Evolutionary conservation across 2,888 invertebrate genomes (phyloP), one percentile per base, ranked within the genome.

Genomic region (Pediacus dermestoides): DNA sequence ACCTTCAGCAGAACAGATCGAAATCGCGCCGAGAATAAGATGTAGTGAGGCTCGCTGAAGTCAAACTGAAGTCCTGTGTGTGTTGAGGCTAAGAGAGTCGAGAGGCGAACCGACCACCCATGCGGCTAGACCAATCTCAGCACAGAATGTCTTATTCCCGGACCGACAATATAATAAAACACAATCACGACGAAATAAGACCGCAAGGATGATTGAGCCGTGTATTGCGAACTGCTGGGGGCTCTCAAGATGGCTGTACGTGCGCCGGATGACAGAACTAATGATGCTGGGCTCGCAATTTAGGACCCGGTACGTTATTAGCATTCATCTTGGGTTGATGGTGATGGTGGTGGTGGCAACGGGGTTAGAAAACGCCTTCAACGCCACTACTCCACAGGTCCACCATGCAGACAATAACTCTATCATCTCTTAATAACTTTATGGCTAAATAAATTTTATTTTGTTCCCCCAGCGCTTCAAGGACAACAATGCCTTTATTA

Each of bases 81-180:
- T 53, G 53, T 42, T 16, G 37, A 34, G 41, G 25, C 30, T 9
- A 25, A 30, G 34, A 30, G 37, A 39, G 34, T 27, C 34, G 18
- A 14, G 28, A 37, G 55, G 52, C 52, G 48, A 50, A 51, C 52
- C 66, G 69, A 68, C 69, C 69, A 69, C 69, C 69, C 69, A 69
- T 63, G 65, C 67, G 60, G 66, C 64, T 63, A 68, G 68, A 68
- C 68, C 69, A 68, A 69, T 69, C 69, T 68, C 65, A 55, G 65
- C 63, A 55, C 65, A 66, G 66, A 66, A 68, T 66, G 68, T 69
- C 69, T 69, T 68, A 68, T 65, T 68, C 66, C 62, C 63, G 62
- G 54, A 48, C 63, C 60, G 67, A 64, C 66, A 64, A 64, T 63
- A 64, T 65, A 67, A 66, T 67, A 66, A 67, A 67, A 66, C 63